Base-by-base conservation (phyloP, 2,888 invertebrate genomes). In the Metopia argyrocephala region DNA sequence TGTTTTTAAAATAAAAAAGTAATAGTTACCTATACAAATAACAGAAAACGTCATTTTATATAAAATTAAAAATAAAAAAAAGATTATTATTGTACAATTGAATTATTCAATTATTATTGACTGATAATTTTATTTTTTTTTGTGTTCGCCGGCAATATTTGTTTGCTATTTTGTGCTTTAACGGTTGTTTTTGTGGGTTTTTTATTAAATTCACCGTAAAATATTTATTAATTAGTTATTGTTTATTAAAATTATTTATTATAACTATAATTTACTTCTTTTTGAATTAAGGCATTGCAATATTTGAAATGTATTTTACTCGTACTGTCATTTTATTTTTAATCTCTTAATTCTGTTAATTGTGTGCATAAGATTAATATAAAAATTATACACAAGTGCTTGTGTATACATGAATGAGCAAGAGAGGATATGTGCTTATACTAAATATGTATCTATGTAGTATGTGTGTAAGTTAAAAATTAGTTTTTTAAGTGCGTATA, bases 171-270 rank as follows among this genome's bases (percentile, higher is more conserved):
- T 50, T 3, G 21, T 23, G 9, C 64, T 27, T 50, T 45, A 27
- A 45, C 38, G 38, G 38, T 15, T n/a, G 48, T 12, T 21, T 23
- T 25, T 68, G 71, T 21, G 18, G 52, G 38, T 54, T 38, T 64
- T 74, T 78, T 65, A 73, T 78, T 80, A 73, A 78, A 70, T 74
- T 75, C 54, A 65, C 70, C 15, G 75, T 81, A 59, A 81, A 79
- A 78, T 80, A 23, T 66, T 81, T 66, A 78, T 62, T 76, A 75
- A 66, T 74, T 71, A 79, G 70, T 71, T 46, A 38, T 57, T 66
- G 71, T 66, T 38, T 18, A n/a, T 48, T 15, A 15, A 9, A 12
- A 25, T 6, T 62, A 15, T 9, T 62, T 45, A 15, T 5, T 54
- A 18, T 38, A 12, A 4, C 38, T 64, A 12, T 54, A 20, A 23